A percentile compares a stretch with the other conserved stretches of the same genome.
These are phyloP conservation scores for Megaptera novaeangliae DNA, from an alignment of 2,113 vertebrate genomes.

Conservation along the genomic window DNA sequence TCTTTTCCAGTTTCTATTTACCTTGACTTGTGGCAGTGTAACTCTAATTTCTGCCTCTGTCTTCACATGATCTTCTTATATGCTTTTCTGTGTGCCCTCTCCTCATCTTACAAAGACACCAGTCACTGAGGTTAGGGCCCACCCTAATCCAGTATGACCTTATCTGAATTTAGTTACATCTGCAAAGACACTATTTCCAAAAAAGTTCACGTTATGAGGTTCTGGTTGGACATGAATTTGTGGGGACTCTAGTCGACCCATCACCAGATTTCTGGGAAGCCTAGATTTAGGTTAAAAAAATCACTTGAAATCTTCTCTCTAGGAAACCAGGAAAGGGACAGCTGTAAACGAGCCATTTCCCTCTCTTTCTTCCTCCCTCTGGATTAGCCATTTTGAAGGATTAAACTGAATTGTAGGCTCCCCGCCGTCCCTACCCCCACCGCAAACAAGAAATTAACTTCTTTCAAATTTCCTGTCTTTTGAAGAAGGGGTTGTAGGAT, in stretches of 20 bases:
- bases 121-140: background rate
- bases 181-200: background rate
- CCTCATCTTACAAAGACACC: background rate
- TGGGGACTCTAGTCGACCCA: background rate
- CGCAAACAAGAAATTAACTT: background rate
- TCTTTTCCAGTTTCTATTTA: background rate
- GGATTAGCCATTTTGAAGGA: background rate
- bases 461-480: background rate
- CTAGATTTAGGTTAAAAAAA: background rate
- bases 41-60: background rate
- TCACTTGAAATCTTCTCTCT: background rate
- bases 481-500: background rate
- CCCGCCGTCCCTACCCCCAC: background rate
- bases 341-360: background rate
- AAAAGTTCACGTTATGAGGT: background rate
- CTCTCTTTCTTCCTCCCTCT: background rate
- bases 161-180: background rate
- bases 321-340: background rate
- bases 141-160: background rate
- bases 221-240: background rate
- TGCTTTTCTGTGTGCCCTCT: background rate
- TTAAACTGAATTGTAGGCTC: background rate
- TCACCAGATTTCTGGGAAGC: background rate
- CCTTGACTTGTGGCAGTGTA: background rate
- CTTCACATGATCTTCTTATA: background rate